These are phyloP conservation scores for Tromatobia lineatoria DNA, from an alignment of 2,888 invertebrate genomes.

Conservation along the genomic window DNA sequence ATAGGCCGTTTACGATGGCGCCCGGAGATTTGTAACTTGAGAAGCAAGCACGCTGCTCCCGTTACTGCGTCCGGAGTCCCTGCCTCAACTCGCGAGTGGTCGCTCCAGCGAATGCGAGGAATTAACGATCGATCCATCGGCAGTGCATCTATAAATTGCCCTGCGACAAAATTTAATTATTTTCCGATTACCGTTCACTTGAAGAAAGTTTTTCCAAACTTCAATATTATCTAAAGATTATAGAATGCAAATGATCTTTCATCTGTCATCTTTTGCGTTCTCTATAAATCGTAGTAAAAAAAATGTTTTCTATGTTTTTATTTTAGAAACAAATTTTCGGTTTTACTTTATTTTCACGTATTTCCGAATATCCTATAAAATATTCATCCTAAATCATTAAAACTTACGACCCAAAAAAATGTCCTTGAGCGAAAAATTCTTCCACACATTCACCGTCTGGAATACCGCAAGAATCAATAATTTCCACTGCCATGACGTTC, in stretches of 20 bases:
- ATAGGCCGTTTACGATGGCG: constrained; percentile 79
- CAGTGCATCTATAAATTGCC: neutral
- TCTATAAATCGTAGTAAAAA: no score
- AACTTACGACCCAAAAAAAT: no score
- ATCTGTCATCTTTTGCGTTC: neutral
- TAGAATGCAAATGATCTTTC: neutral
- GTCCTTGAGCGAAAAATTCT: neutral
- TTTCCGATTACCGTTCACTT: no score
- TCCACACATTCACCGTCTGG: neutral
- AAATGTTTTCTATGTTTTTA: no score
- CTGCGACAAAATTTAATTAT: neutral
- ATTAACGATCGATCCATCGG: constrained; percentile 56
- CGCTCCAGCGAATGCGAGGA: constrained; percentile 40
- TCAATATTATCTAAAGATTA: neutral
- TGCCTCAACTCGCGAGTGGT: constrained; percentile 22
- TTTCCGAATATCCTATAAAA: neutral
- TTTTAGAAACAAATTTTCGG: no score
- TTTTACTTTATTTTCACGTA: neutral
- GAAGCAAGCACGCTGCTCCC: constrained; percentile 68
- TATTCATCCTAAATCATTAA: neutral
- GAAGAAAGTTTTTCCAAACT: neutral
- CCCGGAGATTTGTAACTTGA: constrained; percentile 77
- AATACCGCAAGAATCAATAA: neutral
- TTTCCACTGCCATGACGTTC: neutral
- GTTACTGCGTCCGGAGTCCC: constrained; percentile 50